Base-by-base conservation (phyloP, 2,113 vertebrate genomes). In the Trogon melanurus region DNA sequence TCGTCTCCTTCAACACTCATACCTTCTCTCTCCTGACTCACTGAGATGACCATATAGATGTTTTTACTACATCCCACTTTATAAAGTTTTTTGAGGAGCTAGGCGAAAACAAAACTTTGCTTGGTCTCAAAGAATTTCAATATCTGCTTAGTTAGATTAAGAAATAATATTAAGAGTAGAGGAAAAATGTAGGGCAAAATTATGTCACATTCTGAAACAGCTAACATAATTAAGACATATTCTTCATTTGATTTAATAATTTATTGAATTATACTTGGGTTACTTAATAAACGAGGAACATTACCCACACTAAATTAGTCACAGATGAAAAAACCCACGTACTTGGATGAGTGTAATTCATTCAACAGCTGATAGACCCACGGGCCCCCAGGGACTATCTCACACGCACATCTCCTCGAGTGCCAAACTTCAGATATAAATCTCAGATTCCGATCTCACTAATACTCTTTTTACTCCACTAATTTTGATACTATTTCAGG, bases 231-330 rank as follows among this genome's bases (percentile, higher is more conserved):
- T 92, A 79, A 88, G 23, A 88, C 27, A 75, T 38, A 79, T 16
- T 61, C 53, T 91, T 81, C 47, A 90, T 80, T 88, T 91, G 11
- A 89, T 70, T 56, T 62, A 74, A 51, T 66, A 79, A 85, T 87
- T 83, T 29, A 69, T 67, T 70, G 41, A 86, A 86, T 89, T 89
- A 94, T 81, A 88, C 14, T 85, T 93, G 65, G 53, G 81, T 85
- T 91, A 85, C 53, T 95, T 92, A 70, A 91, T 66, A 88, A 86
- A 85, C 67, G 57, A 91, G 85, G 74, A 92, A 65, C 44, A 82
- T 86, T 50, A 71, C 50, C 75, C 48, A 67, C 45, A 88, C 11
- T 80, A 7, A 54, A 91, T 36, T 74, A 47, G 71, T 91, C 81
- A 80, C 62, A 84, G 87, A 38, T 74, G 70, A 80, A 85, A 80